Evolutionary conservation across 2,888 invertebrate species (phyloP).

Genomic region (Agriopis aurantiaria): DNA sequence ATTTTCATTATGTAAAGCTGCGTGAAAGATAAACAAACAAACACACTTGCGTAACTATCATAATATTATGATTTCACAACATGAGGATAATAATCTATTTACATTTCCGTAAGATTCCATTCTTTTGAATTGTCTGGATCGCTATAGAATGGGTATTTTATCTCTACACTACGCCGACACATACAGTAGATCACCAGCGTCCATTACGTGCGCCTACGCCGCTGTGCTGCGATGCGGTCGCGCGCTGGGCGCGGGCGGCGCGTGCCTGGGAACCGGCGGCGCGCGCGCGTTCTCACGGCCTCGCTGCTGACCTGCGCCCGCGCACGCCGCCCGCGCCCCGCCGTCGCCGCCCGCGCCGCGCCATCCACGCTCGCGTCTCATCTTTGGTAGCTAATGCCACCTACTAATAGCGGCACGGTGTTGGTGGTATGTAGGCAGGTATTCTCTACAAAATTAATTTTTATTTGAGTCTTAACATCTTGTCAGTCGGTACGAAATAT

Average conservation of each 20-base stretch:
- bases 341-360: constrained; percentile 37
- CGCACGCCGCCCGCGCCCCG: constrained; percentile 45
- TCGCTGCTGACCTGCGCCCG: constrained; percentile 72
- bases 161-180: neutral
- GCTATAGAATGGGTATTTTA: neutral
- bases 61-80: no score
- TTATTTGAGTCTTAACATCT: neutral
- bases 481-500: neutral
- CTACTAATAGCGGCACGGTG: constrained; percentile 34
- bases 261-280: constrained; percentile 84
- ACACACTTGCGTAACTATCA: no score
- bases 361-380: constrained; percentile 37
- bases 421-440: neutral
- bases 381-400: constrained; percentile 45
- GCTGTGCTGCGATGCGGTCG: constrained; percentile 42
- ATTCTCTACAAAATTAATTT: neutral
- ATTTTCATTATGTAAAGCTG: no score
- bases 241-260: constrained; percentile 77
- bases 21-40: no score
- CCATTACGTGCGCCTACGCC: constrained; percentile 28
- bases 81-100: neutral
- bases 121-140: no score
- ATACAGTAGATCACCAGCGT: constrained; percentile 5
- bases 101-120: neutral
- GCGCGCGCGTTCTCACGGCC: constrained; percentile 86